Base-by-base conservation (phyloP, 2,113 vertebrate species). In the Dipodomys merriami region DNA sequence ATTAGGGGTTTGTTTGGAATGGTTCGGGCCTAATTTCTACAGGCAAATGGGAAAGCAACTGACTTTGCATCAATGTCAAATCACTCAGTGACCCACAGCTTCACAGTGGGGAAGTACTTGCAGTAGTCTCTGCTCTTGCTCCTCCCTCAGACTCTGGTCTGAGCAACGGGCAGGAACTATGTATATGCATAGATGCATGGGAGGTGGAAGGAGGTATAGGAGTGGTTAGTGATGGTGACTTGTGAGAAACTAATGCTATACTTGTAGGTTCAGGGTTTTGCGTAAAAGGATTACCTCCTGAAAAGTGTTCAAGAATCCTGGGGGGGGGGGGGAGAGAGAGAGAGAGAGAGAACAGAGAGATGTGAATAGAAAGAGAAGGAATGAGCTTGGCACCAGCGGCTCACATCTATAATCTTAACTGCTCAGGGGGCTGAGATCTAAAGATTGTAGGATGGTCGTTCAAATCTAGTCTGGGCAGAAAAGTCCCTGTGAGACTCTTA, bases 251-350 rank as follows among this genome's bases (percentile, higher is more conserved):
- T 64, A 94, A 68, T 16, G 25, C 30, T 29, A 74, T 22, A 22
- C 35, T 69, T 81, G 85, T 53, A 67, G 33, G 62, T 72, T 62
- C 64, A 86, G 44, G 4, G 8, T 62, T 57, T 94, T 86, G 74
- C 30, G 73, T 79, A 20, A 83, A 77, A 86, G 64, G n/a, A 74
- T 79, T 39, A 5, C n/a, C 10, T 57, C 57, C 53, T 27, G 18
- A 30, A 86, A 46, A 93, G 68, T 33, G 49, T 22, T 79, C 74
- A 74, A 68, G 85, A 85, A 94, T 68, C 74, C 60, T 49, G 49
- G 8, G 49, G 49, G 49, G 49, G 49, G 2, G 49, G 4, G 16
- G 15, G 12, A 16, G 53, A 57, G 53, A 16, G 15, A 57, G 53
- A 57, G 15, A 57, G 11, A 57, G 15, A 57, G 15, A 57, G 15